A percentile compares a stretch with the other conserved stretches of the same genome.
phyloP scores from a whole-genome alignment of 2,797 vertebrate species.

The Toxotes lorentzi region DNA sequence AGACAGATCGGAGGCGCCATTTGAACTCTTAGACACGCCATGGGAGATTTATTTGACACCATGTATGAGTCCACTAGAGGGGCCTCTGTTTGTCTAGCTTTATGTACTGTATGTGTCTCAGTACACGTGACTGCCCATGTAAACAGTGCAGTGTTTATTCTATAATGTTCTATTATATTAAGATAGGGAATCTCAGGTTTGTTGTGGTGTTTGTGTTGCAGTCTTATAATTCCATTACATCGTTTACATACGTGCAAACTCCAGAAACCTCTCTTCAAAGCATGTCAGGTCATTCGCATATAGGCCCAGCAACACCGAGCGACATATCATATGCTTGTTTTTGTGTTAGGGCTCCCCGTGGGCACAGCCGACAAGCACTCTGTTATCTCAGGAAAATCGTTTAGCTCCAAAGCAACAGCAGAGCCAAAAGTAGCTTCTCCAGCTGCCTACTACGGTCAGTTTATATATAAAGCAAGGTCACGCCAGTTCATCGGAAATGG shows the following conservation, averaged over 20 bases:
- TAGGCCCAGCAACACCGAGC: conserved; percentile 36
- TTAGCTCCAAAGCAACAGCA: conserved; percentile 48
- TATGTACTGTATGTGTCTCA: conserved; percentile 42
- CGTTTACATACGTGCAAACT: conserved; percentile 32
- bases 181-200: conserved; percentile 11
- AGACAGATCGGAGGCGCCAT: conserved; percentile 76
- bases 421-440: conserved; percentile 57
- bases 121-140: conserved; percentile 42
- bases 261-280: conserved; percentile 30
- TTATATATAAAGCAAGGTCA: conserved; percentile 31
- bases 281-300: conserved; percentile 44
- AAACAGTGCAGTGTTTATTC: conserved; percentile 31
- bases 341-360: conserved; percentile 53
- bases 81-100: conserved; percentile 64
- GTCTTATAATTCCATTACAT: neutral
- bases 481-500: conserved; percentile 46
- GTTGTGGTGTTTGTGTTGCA: conserved; percentile 6
- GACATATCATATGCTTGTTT: conserved; percentile 60
- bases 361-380: conserved; percentile 28
- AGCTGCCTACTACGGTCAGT: conserved; percentile 16
- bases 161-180: conserved; percentile 11
- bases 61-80: conserved; percentile 57
- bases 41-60: conserved; percentile 76
- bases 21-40: conserved; percentile 73
- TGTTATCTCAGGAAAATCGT: conserved; percentile 69